Base-by-base conservation (phyloP, 1,140 invertebrate genomes). In the Ganaspis sp. region DNA sequence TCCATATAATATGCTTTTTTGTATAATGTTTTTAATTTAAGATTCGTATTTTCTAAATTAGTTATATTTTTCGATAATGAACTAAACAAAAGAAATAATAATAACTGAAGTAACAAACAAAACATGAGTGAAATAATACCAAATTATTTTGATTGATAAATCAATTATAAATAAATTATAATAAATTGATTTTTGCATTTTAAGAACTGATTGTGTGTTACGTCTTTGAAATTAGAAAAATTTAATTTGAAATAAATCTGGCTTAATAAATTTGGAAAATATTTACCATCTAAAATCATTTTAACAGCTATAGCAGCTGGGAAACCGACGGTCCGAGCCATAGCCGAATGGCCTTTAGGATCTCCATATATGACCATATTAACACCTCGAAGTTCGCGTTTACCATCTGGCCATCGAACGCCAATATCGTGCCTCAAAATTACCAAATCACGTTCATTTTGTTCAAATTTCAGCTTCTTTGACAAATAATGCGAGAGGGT, bases 261-360 rank as follows among this genome's bases (percentile, higher is more conserved):
- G n/a, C 9, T 69, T 2, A 11, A 29, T 71, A 42, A 40, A 9
- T 17, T 70, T 6, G 15, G 5, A 37, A 1, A 71, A 71, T 11
- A 71, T 72, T 92, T 91, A 97, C 96, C 98, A 91, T 99, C 97
- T 5, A 99, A 92, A 34, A 99, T 94, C 99, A 99, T 99, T 91
- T 99, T 98, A 0, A 97, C 94, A 5, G 98, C 97, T 84, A 99
- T 99, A 6, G 97, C 99, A 5, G 97, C 95, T 0, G 99, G 98
- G 85, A 98, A 96, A 4, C 99, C 98, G 6, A 99, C 99, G 17
- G 98, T 99, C 85, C 97, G 95, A 0, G 98, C 97, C 99, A 99
- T 99, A 5, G 99, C 99, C 0, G 98, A 99, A 87, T 97, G 96
- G 15, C 96, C 96, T 6, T 91, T 87, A 0, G 91, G 89, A 70